Conservation (phyloP, 2,888 invertebrate genomes). For the Unio pictorum region DNA sequence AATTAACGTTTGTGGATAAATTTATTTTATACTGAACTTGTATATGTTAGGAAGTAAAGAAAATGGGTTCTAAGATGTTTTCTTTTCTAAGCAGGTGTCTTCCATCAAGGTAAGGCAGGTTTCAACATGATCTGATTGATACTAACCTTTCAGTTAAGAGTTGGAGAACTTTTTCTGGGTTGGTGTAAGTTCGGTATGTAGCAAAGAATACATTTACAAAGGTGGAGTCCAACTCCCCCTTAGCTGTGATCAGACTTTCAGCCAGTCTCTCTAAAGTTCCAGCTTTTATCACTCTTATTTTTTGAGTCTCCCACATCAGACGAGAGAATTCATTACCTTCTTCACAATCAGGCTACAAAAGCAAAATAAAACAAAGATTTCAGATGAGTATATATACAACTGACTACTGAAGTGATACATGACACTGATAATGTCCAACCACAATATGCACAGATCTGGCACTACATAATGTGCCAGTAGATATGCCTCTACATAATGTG, state of each 20-base stretch:
- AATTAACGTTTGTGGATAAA: too few species aligned
- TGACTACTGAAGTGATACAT: too few species aligned
- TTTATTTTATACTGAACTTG: too few species aligned
- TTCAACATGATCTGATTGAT: background rate
- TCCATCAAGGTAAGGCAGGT: too few species aligned
- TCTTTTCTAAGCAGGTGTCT: background rate
- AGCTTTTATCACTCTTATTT: conserved; percentile 81
- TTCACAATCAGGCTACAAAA: conserved; percentile 56
- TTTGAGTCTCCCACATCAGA: conserved; percentile 86
- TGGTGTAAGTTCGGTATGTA: conserved; percentile 93
- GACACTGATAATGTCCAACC: too few species aligned
- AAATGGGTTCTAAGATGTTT: too few species aligned
- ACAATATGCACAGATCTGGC: too few species aligned
- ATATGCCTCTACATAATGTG: too few species aligned
- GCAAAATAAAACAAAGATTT: background rate
- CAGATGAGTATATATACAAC: too few species aligned
- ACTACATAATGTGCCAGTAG: too few species aligned
- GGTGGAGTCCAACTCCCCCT: conserved; percentile 96
- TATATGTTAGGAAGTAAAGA: too few species aligned
- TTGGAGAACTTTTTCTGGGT: conserved; percentile 87
- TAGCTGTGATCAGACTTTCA: conserved; percentile 93
- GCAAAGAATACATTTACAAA: conserved; percentile 97
- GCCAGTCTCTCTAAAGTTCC: conserved; percentile 94
- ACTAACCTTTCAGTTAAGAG: conserved; percentile 77
- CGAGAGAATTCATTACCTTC: conserved; percentile 74